Base-by-base conservation (phyloP, 1,140 invertebrate species). In the Kradibia gibbosae region DNA sequence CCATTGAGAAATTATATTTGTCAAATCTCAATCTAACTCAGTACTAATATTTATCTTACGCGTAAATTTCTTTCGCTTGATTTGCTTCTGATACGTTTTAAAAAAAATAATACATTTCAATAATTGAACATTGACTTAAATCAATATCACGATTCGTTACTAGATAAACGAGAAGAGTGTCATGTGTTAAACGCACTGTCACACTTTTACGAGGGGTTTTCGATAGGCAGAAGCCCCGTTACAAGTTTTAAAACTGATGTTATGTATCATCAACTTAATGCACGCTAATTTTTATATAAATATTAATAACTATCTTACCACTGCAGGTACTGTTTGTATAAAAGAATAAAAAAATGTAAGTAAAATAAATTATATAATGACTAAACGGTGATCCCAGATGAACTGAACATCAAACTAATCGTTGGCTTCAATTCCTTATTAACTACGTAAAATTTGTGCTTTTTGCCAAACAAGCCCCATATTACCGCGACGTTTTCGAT, bases 371-470 rank as follows among this genome's bases (percentile, higher is more conserved):
- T 34, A 65, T 1, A 20, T 8, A 34, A 1, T 65, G 8, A 31
- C 28, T 65, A 65, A 65, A 65, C 36, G 10, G 62, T 67, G 7
- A 67, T 7, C 39, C 17, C 34, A n/a, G 62, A n/a, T n/a, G 62
- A 67, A 39, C 20, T 67, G 7, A 67, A 67, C 17, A 67, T 67
- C 34, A 67, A 39, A 67, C 62, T 67, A 10, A 67, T n/a, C 39
- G 62, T 22, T 39, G 62, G 62, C 0, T 82, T 85, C 11, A 87
- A 90, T 89, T 97, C 96, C 90, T 98, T 99, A 87, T 98, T 96
- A 13, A 99, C 97, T 84, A 99, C 94, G 91, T 98, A 98, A 92
- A 99, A 99, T 90, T 96, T 97, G 90, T 98, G 96, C 91, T 98
- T 98, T 85, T 98, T 96, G 31, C 97, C 96, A 83, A 97, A 94